phyloP scores from a whole-genome alignment of 2,888 invertebrate genomes.

The Tenthredo distinguenda region DNA sequence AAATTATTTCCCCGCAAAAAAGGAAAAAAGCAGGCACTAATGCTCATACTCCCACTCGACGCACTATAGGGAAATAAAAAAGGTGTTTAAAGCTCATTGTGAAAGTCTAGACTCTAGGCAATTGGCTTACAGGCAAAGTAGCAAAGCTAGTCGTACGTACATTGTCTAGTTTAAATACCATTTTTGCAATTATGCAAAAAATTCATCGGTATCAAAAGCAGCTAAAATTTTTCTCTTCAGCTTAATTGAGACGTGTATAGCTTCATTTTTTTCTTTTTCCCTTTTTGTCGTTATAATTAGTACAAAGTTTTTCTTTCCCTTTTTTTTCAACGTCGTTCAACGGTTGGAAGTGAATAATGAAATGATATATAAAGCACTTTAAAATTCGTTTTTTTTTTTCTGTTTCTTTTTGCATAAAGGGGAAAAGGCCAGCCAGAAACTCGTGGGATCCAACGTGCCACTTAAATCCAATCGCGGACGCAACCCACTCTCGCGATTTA shows the following conservation, averaged over 20 bases:
- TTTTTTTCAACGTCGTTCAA: neutral
- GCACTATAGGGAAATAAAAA: neutral
- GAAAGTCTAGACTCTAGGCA: neutral
- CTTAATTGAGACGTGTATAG: neutral
- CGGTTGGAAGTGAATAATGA: slow-evolving; percentile 3
- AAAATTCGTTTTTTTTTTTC: neutral
- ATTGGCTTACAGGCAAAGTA: neutral
- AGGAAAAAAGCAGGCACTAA: no score
- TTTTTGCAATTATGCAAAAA: neutral
- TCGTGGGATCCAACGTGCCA: slow-evolving; percentile 1
- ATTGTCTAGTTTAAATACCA: neutral
- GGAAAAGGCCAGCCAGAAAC: neutral
- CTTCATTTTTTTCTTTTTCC: neutral
- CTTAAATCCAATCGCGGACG: slow-evolving; percentile 7
- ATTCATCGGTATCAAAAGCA: neutral
- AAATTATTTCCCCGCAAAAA: neutral
- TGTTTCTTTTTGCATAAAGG: neutral
- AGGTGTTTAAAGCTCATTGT: slow-evolving; percentile 9
- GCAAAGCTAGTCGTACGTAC: neutral
- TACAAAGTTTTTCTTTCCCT: neutral
- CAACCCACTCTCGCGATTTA: neutral
- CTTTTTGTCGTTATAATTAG: neutral
- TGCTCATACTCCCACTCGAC: neutral
- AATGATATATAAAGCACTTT: slow-evolving; percentile 18
- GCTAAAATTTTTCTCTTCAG: neutral